phyloP scores from a whole-genome alignment of 2,797 vertebrate genomes.

The Hemitrygon akajei region DNA sequence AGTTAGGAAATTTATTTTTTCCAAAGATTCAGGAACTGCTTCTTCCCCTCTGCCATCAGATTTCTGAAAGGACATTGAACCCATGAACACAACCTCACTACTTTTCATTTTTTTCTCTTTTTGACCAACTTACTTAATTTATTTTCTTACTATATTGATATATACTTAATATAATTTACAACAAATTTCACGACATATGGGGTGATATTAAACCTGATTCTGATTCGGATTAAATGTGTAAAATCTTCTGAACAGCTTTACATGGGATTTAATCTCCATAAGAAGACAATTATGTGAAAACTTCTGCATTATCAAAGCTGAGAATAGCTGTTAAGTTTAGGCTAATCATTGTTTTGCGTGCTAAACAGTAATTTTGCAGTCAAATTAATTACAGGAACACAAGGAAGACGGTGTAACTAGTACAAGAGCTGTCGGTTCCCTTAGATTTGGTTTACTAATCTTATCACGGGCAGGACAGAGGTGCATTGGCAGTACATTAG shows the following conservation, averaged over 20 bases:
- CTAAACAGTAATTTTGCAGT: slow-evolving; percentile 46
- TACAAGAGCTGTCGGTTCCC: slow-evolving; percentile 54
- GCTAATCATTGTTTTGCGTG: slow-evolving; percentile 42
- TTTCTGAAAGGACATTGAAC: no score
- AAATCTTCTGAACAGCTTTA: not conserved
- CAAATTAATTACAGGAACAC: slow-evolving; percentile 55
- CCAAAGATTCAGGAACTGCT: not conserved
- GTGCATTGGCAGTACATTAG: slow-evolving; percentile 64
- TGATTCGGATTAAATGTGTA: not conserved
- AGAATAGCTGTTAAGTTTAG: not conserved
- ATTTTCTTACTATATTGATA: no score
- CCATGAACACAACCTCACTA: no score
- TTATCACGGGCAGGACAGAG: slow-evolving; percentile 56
- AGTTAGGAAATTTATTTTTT: not conserved
- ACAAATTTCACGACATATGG: no score
- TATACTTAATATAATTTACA: no score
- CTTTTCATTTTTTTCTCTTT: no score
- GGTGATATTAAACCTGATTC: no score
- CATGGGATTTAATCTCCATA: not conserved
- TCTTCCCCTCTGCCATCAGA: no score
- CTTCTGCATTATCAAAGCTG: not conserved
- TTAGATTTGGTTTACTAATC: slow-evolving; percentile 41
- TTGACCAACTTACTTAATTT: no score
- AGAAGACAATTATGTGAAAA: not conserved
- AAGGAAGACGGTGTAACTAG: slow-evolving; percentile 46